phyloP scores from a whole-genome alignment of 2,888 invertebrate species.

The Neoscelio sp. region DNA sequence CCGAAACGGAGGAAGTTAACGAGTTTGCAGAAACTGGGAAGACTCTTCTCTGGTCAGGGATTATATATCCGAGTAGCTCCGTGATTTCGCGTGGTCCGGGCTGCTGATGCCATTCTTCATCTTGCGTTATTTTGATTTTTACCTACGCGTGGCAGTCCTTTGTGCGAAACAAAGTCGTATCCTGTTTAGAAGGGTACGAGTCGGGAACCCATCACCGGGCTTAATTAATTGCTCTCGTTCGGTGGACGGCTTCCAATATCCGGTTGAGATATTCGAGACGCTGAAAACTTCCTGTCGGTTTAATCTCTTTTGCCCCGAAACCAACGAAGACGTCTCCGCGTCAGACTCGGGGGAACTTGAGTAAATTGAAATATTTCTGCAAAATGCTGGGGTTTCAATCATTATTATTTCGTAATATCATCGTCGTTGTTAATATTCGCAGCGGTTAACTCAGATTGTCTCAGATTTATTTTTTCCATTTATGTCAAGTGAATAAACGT shows the following conservation, averaged over 20 bases:
- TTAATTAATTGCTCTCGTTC: slow-evolving; percentile 75
- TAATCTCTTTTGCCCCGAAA: slow-evolving; percentile 64
- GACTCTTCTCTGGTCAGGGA: slow-evolving; percentile 34
- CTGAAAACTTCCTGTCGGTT: slow-evolving; percentile 65
- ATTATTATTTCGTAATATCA: slow-evolving; percentile 63
- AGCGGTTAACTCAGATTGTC: slow-evolving; percentile 3
- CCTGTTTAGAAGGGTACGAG: slow-evolving; percentile 18
- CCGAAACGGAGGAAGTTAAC: slow-evolving; percentile 30
- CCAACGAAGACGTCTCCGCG: slow-evolving; percentile 52
- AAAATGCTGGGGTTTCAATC: slow-evolving; percentile 51
- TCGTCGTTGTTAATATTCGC: slow-evolving; percentile 33
- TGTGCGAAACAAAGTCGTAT: slow-evolving; percentile 50
- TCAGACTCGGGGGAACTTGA: slow-evolving; percentile 35
- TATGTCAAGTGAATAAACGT: slow-evolving; percentile 16
- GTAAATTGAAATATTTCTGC: slow-evolving; percentile 65
- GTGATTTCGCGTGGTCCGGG: slow-evolving; percentile 29
- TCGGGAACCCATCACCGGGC: slow-evolving; percentile 59
- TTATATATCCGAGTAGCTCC: slow-evolving; percentile 31
- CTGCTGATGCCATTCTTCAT: slow-evolving; percentile 31
- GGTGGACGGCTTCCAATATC: slow-evolving; percentile 76
- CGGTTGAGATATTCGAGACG: slow-evolving; percentile 70
- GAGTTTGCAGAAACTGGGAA: slow-evolving; percentile 12
- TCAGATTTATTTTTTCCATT: no score
- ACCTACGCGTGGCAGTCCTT: slow-evolving; percentile 15
- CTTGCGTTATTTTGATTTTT: slow-evolving; percentile 18